A percentile compares a stretch with the other conserved stretches of the same genome.
These are phyloP conservation scores for Plecotus auritus DNA, from an alignment of 2,113 vertebrate genomes.

Conservation along the genomic window DNA sequence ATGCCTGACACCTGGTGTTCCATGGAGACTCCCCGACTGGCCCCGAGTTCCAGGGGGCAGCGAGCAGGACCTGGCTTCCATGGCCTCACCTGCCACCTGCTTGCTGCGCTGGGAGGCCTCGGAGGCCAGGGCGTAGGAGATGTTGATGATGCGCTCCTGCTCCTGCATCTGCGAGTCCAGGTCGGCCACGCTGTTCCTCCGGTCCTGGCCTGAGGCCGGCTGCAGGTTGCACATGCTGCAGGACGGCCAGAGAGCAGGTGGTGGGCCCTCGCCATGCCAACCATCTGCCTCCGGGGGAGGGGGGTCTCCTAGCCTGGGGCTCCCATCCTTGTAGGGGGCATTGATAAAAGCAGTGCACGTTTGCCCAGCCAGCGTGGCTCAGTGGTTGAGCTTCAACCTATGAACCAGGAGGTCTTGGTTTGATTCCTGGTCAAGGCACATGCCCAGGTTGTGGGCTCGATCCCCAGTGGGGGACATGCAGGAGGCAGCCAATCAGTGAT, in stretches of 20 bases:
- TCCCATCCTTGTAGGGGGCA: not conserved
- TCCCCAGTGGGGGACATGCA: too few species aligned
- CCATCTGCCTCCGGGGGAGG: not conserved
- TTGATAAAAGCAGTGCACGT: not conserved
- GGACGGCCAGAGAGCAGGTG: constrained; percentile 31
- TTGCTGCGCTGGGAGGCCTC: constrained; percentile 98
- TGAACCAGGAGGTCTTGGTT: too few species aligned
- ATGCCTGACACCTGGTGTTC: not conserved
- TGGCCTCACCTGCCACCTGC: constrained; percentile 92
- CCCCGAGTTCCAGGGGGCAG: not conserved
- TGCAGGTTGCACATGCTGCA: constrained; percentile 92
- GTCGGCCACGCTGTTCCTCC: constrained; percentile 81
- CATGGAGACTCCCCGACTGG: not conserved
- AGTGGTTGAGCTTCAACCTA: too few species aligned
- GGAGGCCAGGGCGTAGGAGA: constrained; percentile 95
- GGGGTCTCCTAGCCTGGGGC: not conserved
- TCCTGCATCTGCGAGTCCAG: constrained; percentile 92
- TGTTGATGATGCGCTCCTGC: constrained; percentile 96
- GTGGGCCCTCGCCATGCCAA: accelerated
- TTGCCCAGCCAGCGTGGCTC: not conserved
- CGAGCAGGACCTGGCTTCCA: accelerated
- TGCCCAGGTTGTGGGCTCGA: too few species aligned
- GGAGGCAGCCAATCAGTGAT: too few species aligned
- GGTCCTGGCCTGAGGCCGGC: constrained; percentile 81
- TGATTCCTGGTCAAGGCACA: too few species aligned